A percentile compares a stretch with the other conserved stretches of the same genome.
phyloP scores from a whole-genome alignment of 1,140 invertebrate genomes.

The Cardiocondyla obscurior region DNA sequence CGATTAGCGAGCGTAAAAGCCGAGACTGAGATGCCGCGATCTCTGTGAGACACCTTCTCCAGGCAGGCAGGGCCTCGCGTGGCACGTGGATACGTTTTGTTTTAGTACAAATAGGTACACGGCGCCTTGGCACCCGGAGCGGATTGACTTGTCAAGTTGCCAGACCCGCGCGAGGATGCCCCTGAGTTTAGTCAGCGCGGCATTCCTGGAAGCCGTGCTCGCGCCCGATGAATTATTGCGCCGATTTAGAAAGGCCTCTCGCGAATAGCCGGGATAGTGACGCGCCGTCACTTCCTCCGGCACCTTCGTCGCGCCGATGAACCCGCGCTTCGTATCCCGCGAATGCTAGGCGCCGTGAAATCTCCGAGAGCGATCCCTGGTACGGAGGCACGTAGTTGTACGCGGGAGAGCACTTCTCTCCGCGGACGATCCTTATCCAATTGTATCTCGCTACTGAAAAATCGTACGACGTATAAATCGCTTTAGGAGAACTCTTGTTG shows the following conservation, averaged over 20 bases:
- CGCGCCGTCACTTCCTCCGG: slow-evolving; percentile 42
- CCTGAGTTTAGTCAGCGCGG: slow-evolving; percentile 75
- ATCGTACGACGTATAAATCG: slow-evolving; percentile 12
- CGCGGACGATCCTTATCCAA: not conserved
- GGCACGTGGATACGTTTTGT: slow-evolving; percentile 78
- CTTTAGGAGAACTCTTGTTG: slow-evolving; percentile 2
- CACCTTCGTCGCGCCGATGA: slow-evolving; percentile 17
- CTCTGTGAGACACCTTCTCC: slow-evolving; percentile 35
- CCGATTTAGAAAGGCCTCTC: slow-evolving; percentile 74
- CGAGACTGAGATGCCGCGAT: slow-evolving; percentile 2
- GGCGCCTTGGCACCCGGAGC: slow-evolving; percentile 78
- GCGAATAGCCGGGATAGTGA: slow-evolving; percentile 29
- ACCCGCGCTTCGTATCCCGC: not conserved
- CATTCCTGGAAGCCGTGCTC: slow-evolving; percentile 77
- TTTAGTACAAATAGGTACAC: slow-evolving; percentile 82
- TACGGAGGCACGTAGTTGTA: not conserved
- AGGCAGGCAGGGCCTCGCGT: slow-evolving; percentile 12
- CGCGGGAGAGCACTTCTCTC: not conserved
- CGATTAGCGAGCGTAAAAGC: not conserved
- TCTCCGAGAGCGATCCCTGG: not conserved
- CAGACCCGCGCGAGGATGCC: slow-evolving; percentile 75
- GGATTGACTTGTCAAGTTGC: slow-evolving; percentile 81
- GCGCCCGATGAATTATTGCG: slow-evolving; percentile 77
- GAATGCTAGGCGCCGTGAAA: not conserved
- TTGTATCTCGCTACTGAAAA: slow-evolving; percentile 44